A percentile compares a stretch with the other conserved stretches of the same genome.
Conservation (phyloP, 1,140 invertebrate species). For the Cecropterus lyciades region DNA sequence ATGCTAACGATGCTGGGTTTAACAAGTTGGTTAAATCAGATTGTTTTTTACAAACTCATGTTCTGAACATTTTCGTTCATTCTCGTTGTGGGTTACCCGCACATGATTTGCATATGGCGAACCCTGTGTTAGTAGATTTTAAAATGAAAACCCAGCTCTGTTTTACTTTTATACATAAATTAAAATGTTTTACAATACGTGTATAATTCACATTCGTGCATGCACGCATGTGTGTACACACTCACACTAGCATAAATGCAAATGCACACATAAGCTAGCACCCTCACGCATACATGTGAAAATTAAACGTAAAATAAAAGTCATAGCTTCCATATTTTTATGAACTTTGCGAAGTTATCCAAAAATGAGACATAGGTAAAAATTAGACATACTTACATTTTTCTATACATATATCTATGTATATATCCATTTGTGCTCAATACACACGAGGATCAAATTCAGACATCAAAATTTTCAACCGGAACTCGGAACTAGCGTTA, state of each 20-base stretch:
- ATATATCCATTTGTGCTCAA: background rate
- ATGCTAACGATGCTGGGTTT: background rate
- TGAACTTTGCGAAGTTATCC: no score
- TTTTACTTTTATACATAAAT: conserved; percentile 11
- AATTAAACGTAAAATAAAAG: no score
- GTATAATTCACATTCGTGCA: no score
- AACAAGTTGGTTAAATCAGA: background rate
- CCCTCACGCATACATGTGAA: no score
- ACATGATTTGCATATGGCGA: conserved; percentile 18
- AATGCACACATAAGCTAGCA: no score
- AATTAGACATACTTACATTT: no score
- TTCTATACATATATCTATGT: background rate
- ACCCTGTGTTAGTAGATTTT: conserved; percentile 11
- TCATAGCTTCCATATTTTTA: no score
- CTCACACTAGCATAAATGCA: no score
- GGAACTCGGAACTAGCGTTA: conserved; percentile 10
- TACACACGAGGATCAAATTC: conserved; percentile 14
- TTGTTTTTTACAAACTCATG: background rate
- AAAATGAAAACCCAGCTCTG: background rate
- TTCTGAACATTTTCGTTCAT: conserved; percentile 3
- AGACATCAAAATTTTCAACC: conserved; percentile 20
- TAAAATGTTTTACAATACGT: background rate
- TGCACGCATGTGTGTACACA: no score
- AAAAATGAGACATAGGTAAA: no score
- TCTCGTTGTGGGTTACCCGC: background rate